Percentiles rank a stretch among this genome's conserved stretches.
phyloP scores from a whole-genome alignment of 1,140 invertebrate species.

The Dryas iulia region DNA sequence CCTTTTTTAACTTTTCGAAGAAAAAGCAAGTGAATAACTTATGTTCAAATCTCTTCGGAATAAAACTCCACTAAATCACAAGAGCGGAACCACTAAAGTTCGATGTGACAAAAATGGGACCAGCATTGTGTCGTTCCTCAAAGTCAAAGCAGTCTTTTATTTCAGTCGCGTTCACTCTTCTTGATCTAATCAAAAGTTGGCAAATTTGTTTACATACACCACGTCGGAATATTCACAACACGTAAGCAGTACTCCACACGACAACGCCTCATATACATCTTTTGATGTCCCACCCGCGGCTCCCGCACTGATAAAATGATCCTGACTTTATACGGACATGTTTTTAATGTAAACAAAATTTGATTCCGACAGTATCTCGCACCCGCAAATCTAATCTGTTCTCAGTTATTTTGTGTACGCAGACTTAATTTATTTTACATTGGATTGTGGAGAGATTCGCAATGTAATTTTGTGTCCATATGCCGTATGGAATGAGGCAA shows the following conservation, averaged over 20 bases:
- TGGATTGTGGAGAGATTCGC: slow-evolving; percentile 28
- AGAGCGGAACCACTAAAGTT: slow-evolving; percentile 36
- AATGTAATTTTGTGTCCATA: slow-evolving; percentile 30
- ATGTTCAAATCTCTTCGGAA: slow-evolving; percentile 24
- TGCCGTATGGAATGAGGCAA: slow-evolving; percentile 23
- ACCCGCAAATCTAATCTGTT: slow-evolving; percentile 38
- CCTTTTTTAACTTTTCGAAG: slow-evolving; percentile 15
- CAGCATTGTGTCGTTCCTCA: slow-evolving; percentile 27
- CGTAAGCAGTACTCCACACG: slow-evolving; percentile 55
- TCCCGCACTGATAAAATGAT: slow-evolving; percentile 61
- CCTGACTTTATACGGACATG: slow-evolving; percentile 48
- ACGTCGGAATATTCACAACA: slow-evolving; percentile 59
- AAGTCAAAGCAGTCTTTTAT: slow-evolving; percentile 45
- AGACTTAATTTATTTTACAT: slow-evolving; percentile 34
- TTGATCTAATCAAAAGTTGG: slow-evolving; percentile 75
- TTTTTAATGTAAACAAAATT: slow-evolving; percentile 65
- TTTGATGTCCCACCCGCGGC: slow-evolving; percentile 59
- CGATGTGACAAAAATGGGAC: slow-evolving; percentile 39
- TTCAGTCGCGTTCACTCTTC: slow-evolving; percentile 49
- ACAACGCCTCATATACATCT: slow-evolving; percentile 48
- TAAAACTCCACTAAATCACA: slow-evolving; percentile 31
- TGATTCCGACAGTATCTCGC: slow-evolving; percentile 48
- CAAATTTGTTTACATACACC: slow-evolving; percentile 76
- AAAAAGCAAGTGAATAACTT: slow-evolving; percentile 21
- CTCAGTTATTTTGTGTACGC: slow-evolving; percentile 34